Base-by-base conservation (phyloP, 2,888 invertebrate genomes). In the Spilarctia lutea region DNA sequence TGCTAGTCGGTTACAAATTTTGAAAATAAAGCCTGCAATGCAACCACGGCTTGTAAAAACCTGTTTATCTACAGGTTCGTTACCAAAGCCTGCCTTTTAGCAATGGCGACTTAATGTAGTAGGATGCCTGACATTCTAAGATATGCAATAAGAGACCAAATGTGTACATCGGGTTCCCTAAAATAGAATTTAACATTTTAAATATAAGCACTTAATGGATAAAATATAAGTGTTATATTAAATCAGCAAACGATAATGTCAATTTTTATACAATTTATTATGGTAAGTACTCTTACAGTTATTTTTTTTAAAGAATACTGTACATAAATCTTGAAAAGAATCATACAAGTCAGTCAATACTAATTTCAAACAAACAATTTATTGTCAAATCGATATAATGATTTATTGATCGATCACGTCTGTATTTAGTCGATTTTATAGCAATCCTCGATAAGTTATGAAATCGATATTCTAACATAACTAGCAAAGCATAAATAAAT, bases 1-100 rank as follows among this genome's bases (percentile, higher is more conserved):
- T 86, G 87, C 84, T 85, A 88, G 83, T 83, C 66, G 77, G 82
- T 83, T 83, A 85, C 84, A 76, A 84, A 70, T 42, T 69, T 63
- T 68, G 45, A 60, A n/a, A 52, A 24, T n/a, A 35, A 35, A 66
- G 45, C n/a, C 52, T 56, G n/a, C 27, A 27, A 16, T 60, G 13
- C 2, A 60, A 27, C 60, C 27, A 60, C 60, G 60, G 16, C 20
- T 27, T 27, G 35, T 60, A n/a, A 39, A 16, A n/a, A 56, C 56
- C 56, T 70, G 11, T 27, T 69, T 52, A 11, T 60, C 18, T 20
- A 70, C 27, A 60, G 39, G 24, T 11, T 33, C 39, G 8, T 13
- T 60, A 60, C 27, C 13, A 27, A 30, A 30, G 30, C 30, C 18
- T 30, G 30, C 27, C 4, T 30, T 30, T 63, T 63, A 60, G 27